phyloP scores from a whole-genome alignment of 2,888 invertebrate genomes.

The Nineta flava region DNA sequence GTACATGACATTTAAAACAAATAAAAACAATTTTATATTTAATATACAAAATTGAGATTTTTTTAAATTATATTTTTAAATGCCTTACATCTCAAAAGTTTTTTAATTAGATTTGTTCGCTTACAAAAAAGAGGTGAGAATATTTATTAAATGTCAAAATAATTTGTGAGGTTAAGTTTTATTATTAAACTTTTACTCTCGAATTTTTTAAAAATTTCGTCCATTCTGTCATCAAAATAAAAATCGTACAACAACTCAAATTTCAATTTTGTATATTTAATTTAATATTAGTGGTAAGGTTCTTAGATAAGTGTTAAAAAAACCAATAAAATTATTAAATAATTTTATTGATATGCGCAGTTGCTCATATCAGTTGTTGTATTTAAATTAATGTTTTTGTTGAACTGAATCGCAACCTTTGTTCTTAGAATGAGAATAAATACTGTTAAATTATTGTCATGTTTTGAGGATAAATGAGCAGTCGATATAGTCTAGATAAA shows the following conservation, averaged over 20 bases:
- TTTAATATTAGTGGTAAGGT: too few species aligned
- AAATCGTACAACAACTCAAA: not conserved
- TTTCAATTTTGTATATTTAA: not conserved
- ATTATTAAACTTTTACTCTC: not conserved
- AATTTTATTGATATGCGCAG: conserved; percentile 3
- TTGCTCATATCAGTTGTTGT: conserved; percentile 5
- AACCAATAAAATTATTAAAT: conserved; percentile 1
- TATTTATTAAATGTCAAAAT: not conserved
- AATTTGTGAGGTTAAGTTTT: not conserved
- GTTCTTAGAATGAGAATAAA: too few species aligned
- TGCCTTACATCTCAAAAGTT: too few species aligned
- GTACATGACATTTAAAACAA: not conserved
- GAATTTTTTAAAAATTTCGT: not conserved
- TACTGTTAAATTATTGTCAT: too few species aligned
- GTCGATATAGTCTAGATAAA: too few species aligned
- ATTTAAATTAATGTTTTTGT: not conserved
- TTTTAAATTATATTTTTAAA: not conserved
- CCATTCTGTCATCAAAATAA: not conserved
- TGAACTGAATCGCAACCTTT: not conserved
- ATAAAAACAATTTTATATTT: not conserved
- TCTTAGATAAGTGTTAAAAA: conserved; percentile 2
- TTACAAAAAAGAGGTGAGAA: not conserved
- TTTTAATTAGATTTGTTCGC: not conserved
- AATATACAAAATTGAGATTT: not conserved
- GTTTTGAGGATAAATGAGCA: too few species aligned